Base-by-base conservation (phyloP, 2,797 vertebrate species). In the Melopsittacus undulatus region DNA sequence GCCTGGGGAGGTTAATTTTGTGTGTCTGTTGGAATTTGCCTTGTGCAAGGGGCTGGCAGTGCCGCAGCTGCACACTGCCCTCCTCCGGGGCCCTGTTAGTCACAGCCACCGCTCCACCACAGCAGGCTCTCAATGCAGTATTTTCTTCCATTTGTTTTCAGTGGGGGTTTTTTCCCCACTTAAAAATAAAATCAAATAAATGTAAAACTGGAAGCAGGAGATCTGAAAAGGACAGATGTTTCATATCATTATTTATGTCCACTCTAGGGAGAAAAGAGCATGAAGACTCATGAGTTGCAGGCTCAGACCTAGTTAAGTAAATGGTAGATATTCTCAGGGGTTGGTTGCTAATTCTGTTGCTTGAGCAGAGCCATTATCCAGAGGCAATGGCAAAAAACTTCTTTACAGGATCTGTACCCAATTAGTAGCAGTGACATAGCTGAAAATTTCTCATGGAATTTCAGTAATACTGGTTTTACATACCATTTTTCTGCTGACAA, bases 41-140 rank as follows among this genome's bases (percentile, higher is more conserved):
- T 52, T 73, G 38, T 57, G 46, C 57, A n/a, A 7, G 72, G 43
- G 26, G n/a, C 59, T 56, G 76, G 27, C 51, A 22, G 38, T 14
- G n/a, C 38, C 0, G 1, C 77, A 96, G 89, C 89, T 27, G 57
- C 70, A 62, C 90, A 63, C n/a, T 42, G 95, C 95, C 96, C 94
- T 95, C 90, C 83, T 0, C 87, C 7, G 92, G 91, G 77, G 30
- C 26, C 19, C 13, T 3, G 14, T 3, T 3, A 13, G 16, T 24
- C 68, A 8, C 8, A 45, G 0, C 11, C 61, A 21, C 29, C 7
- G 0, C 34, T 69, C 45, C 0, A 0, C 24, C 75, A 19, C 61
- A 19, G 48, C 43, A 1, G 54, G 10, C 57, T 86, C 82, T 45
- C 12, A 24, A 2, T n/a, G 54, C 17, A 43, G 18, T 7, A 3